A percentile compares a stretch with the other conserved stretches of the same genome.
phyloP scores from a whole-genome alignment of 2,113 vertebrate species.

The Marmota monax region DNA sequence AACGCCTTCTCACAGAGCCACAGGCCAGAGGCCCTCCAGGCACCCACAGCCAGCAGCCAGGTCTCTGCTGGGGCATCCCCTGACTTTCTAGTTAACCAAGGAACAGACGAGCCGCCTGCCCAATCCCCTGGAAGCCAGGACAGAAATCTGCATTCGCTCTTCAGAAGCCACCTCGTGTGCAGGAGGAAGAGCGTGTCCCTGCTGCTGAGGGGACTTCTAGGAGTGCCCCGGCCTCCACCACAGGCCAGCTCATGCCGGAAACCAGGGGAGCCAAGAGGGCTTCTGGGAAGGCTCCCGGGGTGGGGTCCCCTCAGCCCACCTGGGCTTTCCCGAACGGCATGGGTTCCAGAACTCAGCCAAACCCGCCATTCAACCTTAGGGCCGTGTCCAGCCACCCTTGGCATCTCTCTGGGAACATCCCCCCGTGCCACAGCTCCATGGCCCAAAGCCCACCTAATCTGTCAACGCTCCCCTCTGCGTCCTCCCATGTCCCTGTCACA shows the following conservation, averaged over 20 bases:
- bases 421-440: neutral
- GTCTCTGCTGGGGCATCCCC: neutral
- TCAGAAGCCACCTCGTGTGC: conserved; percentile 64
- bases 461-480: neutral
- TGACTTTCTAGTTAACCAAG: conserved; percentile 50
- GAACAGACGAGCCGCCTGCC: conserved; percentile 11
- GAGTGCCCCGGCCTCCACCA: conserved; percentile 34
- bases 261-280: neutral
- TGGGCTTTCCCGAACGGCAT: neutral
- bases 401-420: neutral
- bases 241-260: conserved; percentile 60
- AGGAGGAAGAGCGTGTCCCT: neutral
- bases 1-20: neutral
- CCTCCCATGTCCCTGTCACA: neutral
- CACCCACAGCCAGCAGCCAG: neutral
- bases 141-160: neutral
- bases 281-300: neutral
- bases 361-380: neutral
- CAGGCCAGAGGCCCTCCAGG: neutral
- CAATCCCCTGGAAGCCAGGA: conserved; percentile 28
- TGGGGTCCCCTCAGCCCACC: neutral
- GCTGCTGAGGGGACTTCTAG: neutral
- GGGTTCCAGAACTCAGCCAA: neutral
- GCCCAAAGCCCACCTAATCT: neutral
- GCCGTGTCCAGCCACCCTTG: neutral